Conservation (phyloP, 2,113 vertebrate genomes). For the Thunnus maccoyii region DNA sequence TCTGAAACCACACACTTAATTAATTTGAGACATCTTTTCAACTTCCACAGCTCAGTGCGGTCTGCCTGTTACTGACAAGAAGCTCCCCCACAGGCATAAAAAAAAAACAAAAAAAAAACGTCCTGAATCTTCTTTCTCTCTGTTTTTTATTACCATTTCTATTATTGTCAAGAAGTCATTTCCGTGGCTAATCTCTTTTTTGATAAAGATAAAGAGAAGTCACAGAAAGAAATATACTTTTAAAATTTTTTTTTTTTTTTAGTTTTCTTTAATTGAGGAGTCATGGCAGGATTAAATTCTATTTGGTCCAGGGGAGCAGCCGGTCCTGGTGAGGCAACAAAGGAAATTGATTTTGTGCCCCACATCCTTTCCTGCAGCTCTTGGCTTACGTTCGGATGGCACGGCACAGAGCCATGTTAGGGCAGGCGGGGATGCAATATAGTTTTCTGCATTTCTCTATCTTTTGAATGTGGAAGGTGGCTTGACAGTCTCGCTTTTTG, state of each 20-base stretch:
- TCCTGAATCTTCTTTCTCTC: not conserved
- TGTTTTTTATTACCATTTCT: conserved; percentile 42
- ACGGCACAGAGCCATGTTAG: conserved; percentile 29
- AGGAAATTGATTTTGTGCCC: conserved; percentile 82
- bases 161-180: conserved; percentile 65
- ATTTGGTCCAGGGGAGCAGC: conserved; percentile 62
- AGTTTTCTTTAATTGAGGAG: conserved; percentile 78
- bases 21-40: conserved; percentile 17
- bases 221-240: conserved; percentile 66
- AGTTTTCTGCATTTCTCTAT: conserved; percentile 40
- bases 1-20: conserved; percentile 20
- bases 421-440: conserved; percentile 24
- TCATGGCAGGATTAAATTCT: conserved; percentile 78
- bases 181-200: conserved; percentile 65
- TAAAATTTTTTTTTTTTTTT: not conserved
- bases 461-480: conserved; percentile 1
- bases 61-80: conserved; percentile 5
- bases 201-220: conserved; percentile 51
- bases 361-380: conserved; percentile 63
- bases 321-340: conserved; percentile 55
- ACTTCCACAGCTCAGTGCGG: not conserved
- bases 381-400: conserved; percentile 29
- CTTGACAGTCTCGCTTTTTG: not conserved
- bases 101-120: conserved; percentile 12
- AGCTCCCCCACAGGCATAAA: conserved; percentile 3